Base-by-base conservation (phyloP, 2,888 invertebrate genomes). In the Neoaliturus tenellus region DNA sequence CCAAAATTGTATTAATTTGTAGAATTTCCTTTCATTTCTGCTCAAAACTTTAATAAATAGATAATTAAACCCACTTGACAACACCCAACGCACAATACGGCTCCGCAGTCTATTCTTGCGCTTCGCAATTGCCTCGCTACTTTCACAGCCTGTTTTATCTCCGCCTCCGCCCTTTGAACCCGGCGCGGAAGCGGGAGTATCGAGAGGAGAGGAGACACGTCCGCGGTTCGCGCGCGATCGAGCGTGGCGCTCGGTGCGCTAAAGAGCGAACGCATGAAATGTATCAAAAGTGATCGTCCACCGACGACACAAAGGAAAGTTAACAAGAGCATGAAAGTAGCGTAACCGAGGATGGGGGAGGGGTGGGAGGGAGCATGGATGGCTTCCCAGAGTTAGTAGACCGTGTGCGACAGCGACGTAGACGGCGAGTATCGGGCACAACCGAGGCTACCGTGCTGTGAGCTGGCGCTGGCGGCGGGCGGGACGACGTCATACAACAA, bases 291-390 rank as follows among this genome's bases (percentile, higher is more conserved):
- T 39, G 69, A 69, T 35, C 39, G n/a, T 35, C 35, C 41, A 17
- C 39, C 23, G 73, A 33, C 44, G 23, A 33, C 55, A 75, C 75
- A 78, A 78, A 78, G 78, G 78, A 78, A 78, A 75, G 75, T 75
- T 75, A 75, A 75, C 75, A 75, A 44, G 39, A 75, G 73, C 73
- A 75, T 75, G 73, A 75, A 75, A 75, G 73, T 75, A 75, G 73
- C 73, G 73, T 75, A 75, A 75, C 73, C 10, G 69, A 33, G 39
- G 39, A 2, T 31, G 14, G 71, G 71, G 35, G 33, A 8, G 23
- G 69, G 69, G n/a, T 41, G 23, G 44, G 33, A 20, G 44, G 73
- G 44, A 51, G 28, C 75, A 78, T 78, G 78, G 55, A 51, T 55
- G 78, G 78, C 78, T 78, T 78, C 78, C 78, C 35, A 12, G 73